Percentiles rank a stretch among this genome's conserved stretches.
Evolutionary conservation across 2,888 invertebrate genomes (phyloP).

Genomic region (Aethes cnicana): DNA sequence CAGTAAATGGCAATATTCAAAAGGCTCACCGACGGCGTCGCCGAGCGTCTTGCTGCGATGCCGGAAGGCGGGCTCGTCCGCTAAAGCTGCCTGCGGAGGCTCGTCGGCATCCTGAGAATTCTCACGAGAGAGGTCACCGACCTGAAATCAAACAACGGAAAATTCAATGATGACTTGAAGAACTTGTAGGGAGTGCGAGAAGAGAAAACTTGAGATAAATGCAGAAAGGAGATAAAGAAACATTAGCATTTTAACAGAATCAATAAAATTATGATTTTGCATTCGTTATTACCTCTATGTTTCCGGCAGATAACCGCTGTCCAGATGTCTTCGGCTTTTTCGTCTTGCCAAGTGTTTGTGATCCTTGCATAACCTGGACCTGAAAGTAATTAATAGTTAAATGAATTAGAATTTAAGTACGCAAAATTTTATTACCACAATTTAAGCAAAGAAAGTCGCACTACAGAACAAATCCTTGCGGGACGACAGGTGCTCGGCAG

Average conservation of each 20-base stretch:
- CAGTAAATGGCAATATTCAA: constrained; percentile 13
- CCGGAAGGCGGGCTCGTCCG: constrained; percentile 83
- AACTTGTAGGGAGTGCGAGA: too few species aligned
- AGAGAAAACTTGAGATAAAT: too few species aligned
- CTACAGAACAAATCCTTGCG: too few species aligned
- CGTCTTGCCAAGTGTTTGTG: constrained; percentile 91
- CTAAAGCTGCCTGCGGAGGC: constrained; percentile 55
- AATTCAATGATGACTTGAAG: too few species aligned
- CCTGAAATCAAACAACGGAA: constrained; percentile 44
- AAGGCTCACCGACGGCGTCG: constrained; percentile 86
- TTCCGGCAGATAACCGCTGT: constrained; percentile 91
- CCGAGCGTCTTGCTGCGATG: constrained; percentile 95
- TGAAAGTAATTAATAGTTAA: constrained; percentile 39
- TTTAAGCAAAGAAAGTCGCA: too few species aligned
- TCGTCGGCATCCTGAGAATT: constrained; percentile 86
- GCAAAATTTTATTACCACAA: too few species aligned
- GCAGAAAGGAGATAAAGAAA: too few species aligned
- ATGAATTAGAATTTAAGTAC: too few species aligned
- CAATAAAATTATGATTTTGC: too few species aligned
- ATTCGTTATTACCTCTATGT: constrained; percentile 84
- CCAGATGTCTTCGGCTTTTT: constrained; percentile 90
- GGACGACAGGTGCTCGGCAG: too few species aligned
- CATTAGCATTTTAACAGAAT: too few species aligned
- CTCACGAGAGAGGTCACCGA: constrained; percentile 88
- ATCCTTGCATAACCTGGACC: constrained; percentile 87